Evolutionary conservation across 2,888 invertebrate species (phyloP).

Genomic region (Oegoconia quadripuncta): DNA sequence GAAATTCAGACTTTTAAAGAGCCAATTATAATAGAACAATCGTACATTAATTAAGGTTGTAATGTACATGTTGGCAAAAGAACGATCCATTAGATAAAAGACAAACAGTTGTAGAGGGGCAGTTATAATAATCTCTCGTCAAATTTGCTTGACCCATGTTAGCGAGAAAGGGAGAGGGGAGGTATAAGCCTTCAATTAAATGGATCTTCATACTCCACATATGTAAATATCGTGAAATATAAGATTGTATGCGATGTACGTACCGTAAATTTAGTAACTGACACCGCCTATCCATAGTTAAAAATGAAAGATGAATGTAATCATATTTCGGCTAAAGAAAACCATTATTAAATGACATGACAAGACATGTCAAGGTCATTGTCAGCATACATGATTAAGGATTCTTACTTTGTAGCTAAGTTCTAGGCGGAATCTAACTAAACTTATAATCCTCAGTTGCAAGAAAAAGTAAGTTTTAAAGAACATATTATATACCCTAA

Average conservation of each 20-base stretch:
- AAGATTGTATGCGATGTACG: not conserved
- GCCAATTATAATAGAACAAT: too few species aligned
- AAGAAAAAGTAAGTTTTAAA: too few species aligned
- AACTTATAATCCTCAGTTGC: too few species aligned
- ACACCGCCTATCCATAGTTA: too few species aligned
- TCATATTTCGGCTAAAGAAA: not conserved
- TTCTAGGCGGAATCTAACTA: too few species aligned
- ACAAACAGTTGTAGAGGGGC: slow-evolving; percentile 53
- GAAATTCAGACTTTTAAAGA: too few species aligned
- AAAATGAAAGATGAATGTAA: too few species aligned
- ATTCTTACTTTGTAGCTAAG: too few species aligned
- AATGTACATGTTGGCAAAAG: slow-evolving; percentile 34
- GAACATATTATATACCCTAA: too few species aligned
- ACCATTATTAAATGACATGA: too few species aligned
- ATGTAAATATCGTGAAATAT: not conserved
- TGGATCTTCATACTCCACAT: not conserved
- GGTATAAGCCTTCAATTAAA: slow-evolving; percentile 37
- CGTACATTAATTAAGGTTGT: slow-evolving; percentile 38
- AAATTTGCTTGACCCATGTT: slow-evolving; percentile 61
- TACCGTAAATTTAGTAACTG: not conserved
- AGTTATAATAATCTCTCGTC: slow-evolving; percentile 65
- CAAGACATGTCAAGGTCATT: too few species aligned
- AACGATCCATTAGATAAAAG: slow-evolving; percentile 58
- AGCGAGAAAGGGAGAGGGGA: slow-evolving; percentile 18
- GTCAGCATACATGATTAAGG: too few species aligned